A percentile compares a stretch with the other conserved stretches of the same genome.
phyloP scores from a whole-genome alignment of 2,888 invertebrate genomes.

The Ferdinandea cuprea region DNA sequence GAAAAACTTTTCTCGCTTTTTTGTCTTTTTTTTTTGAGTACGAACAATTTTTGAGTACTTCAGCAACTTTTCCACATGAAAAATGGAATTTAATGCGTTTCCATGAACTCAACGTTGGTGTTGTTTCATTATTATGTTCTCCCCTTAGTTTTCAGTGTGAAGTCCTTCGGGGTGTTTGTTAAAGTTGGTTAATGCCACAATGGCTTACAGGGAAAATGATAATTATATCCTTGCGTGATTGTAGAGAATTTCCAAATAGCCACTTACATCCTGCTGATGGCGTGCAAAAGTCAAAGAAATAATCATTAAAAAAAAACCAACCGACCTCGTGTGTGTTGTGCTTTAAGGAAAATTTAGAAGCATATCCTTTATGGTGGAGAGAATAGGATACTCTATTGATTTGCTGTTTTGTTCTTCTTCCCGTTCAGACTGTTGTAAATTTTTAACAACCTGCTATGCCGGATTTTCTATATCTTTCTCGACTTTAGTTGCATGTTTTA shows the following conservation, averaged over 20 bases:
- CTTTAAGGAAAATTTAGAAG: conserved; percentile 15
- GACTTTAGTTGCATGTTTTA: not conserved
- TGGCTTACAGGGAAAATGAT: conserved; percentile 26
- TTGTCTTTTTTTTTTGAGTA: no score
- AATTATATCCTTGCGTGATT: conserved; percentile 64
- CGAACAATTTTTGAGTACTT: conserved; percentile 25
- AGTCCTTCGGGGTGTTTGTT: conserved; percentile 20
- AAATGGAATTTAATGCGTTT: conserved; percentile 27
- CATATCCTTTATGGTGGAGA: conserved; percentile 11
- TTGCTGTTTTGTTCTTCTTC: conserved; percentile 39
- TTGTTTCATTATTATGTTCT: not conserved
- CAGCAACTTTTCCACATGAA: conserved; percentile 36
- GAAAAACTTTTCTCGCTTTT: conserved; percentile 12
- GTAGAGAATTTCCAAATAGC: conserved; percentile 24
- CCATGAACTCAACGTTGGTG: conserved; percentile 6
- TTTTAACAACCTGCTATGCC: conserved; percentile 27
- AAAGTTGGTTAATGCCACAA: conserved; percentile 17
- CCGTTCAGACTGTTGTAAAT: conserved; percentile 30
- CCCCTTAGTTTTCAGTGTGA: no score
- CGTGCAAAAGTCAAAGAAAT: conserved; percentile 62
- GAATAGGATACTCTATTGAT: conserved; percentile 57
- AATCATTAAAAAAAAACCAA: no score
- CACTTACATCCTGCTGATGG: conserved; percentile 45
- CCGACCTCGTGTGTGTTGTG: not conserved
- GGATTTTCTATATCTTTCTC: not conserved